A percentile compares a stretch with the other conserved stretches of the same genome.
Evolutionary conservation across 1,140 invertebrate genomes (phyloP).

Genomic region (Ceratosolen fusciceps): DNA sequence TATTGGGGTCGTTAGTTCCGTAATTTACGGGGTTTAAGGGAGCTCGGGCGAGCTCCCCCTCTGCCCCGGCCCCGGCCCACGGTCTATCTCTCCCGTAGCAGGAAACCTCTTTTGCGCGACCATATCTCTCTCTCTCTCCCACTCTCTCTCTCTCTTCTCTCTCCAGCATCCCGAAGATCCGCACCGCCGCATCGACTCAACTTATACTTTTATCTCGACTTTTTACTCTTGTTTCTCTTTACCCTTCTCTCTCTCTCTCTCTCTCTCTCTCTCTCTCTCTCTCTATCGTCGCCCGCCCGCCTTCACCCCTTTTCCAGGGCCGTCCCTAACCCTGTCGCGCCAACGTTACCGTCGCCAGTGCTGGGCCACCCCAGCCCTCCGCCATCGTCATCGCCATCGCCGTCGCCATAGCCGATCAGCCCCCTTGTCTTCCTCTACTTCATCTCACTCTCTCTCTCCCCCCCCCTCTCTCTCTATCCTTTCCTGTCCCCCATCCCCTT

Average conservation of each 20-base stretch:
- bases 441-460: slow-evolving; percentile 27
- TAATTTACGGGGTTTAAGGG: slow-evolving; percentile 64
- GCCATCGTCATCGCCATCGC: too few species aligned
- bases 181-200: slow-evolving; percentile 37
- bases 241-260: not conserved
- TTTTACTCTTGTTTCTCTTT: slow-evolving; percentile 42
- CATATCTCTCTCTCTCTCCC: not conserved
- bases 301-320: too few species aligned
- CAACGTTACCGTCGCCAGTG: too few species aligned
- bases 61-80: not conserved
- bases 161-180: not conserved
- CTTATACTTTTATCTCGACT: slow-evolving; percentile 49
- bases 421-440: not conserved
- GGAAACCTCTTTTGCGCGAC: not conserved
- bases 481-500: not conserved
- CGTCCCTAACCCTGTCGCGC: too few species aligned
- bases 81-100: not conserved
- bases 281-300: too few species aligned
- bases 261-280: not conserved
- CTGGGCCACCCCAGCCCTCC: too few species aligned
- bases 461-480: slow-evolving; percentile 16
- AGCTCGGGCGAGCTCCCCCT: slow-evolving; percentile 33
- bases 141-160: not conserved
- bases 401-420: too few species aligned
- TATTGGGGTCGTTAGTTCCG: slow-evolving; percentile 61